Evolutionary conservation across 2,113 vertebrate species (phyloP).

Genomic region (Scatophagus argus): DNA sequence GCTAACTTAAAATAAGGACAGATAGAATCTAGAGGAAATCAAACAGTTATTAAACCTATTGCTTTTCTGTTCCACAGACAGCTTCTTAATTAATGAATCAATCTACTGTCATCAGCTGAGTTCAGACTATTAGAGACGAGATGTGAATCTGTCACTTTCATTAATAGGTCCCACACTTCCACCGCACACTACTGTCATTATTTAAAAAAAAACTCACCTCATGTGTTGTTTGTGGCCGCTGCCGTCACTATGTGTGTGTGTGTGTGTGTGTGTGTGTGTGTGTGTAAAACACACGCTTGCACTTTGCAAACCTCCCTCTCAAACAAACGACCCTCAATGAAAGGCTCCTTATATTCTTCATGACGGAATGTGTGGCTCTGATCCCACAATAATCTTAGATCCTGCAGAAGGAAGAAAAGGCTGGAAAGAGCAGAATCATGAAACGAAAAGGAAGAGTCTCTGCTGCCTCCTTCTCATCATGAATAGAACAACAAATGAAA

Average conservation of each 20-base stretch:
- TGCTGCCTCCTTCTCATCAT: neutral
- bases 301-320: slow-evolving; percentile 17
- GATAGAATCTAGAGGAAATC: neutral
- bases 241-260: neutral
- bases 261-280: neutral
- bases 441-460: slow-evolving; percentile 1
- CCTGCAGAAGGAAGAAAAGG: slow-evolving; percentile 34
- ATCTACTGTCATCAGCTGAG: neutral
- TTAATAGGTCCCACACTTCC: slow-evolving; percentile 5
- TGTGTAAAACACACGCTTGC: neutral
- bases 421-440: slow-evolving; percentile 20
- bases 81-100: slow-evolving; percentile 14
- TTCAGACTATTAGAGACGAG: neutral
- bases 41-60: neutral
- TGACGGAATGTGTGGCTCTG: slow-evolving; percentile 30
- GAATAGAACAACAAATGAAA: neutral
- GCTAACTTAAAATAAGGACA: neutral
- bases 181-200: neutral
- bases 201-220: slow-evolving; percentile 16
- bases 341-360: slow-evolving; percentile 10
- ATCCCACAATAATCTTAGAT: slow-evolving; percentile 34
- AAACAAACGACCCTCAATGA: slow-evolving; percentile 31
- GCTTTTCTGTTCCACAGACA: neutral
- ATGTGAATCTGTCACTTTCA: slow-evolving; percentile 6
- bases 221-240: neutral